These are phyloP conservation scores for Tilapia sparmanii DNA, from an alignment of 2,113 vertebrate genomes.

Conservation along the genomic window DNA sequence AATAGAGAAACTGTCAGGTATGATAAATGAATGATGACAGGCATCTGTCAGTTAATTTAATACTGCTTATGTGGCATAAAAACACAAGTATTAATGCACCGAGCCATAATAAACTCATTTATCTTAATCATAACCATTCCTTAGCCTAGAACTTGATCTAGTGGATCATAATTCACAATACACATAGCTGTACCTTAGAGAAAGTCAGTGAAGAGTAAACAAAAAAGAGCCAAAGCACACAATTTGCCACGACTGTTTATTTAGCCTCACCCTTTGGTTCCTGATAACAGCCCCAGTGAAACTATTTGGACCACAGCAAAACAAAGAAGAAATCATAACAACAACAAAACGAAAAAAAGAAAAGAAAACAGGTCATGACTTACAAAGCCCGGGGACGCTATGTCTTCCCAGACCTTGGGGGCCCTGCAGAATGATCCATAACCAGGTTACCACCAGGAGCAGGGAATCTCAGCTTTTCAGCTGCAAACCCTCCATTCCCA, in stretches of 20 bases:
- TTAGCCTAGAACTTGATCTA: neutral
- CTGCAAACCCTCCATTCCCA: neutral
- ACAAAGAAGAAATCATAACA: neutral
- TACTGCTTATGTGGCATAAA: neutral
- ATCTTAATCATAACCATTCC: neutral
- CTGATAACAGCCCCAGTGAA: neutral
- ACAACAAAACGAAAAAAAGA: neutral
- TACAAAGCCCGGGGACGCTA: neutral
- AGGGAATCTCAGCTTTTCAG: neutral
- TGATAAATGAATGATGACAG: neutral
- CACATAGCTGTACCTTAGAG: neutral
- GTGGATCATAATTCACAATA: neutral
- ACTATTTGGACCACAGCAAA: neutral
- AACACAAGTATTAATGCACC: neutral
- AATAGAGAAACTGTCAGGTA: neutral
- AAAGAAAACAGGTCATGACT: neutral
- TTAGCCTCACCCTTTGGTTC: neutral
- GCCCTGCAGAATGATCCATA: conserved; percentile 11
- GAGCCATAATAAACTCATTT: neutral
- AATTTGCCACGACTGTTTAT: neutral
- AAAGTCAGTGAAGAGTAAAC: neutral
- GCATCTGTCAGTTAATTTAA: neutral
- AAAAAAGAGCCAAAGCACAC: neutral
- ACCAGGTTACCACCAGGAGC: conserved; percentile 20
- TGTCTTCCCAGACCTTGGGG: neutral